phyloP scores from a whole-genome alignment of 2,113 vertebrate genomes.

The Chamaetylas fuelleborni region DNA sequence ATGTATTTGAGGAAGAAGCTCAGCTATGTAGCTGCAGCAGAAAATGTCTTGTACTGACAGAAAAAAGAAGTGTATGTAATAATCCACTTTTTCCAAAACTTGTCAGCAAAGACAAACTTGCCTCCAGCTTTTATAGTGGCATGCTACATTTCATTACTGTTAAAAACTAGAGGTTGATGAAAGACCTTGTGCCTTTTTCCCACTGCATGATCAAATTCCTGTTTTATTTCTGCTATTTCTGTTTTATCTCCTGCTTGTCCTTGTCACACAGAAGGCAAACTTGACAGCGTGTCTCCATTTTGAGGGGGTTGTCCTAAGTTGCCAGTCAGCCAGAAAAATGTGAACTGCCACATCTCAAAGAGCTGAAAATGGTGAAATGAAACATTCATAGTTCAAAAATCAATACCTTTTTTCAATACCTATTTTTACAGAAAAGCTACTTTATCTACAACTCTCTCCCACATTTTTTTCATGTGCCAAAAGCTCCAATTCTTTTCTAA shows the following conservation, averaged over 20 bases:
- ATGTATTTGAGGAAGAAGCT: not conserved
- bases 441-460: not conserved
- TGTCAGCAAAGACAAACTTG: not conserved
- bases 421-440: not conserved
- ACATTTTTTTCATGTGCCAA: not conserved
- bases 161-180: not conserved
- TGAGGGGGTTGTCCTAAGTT: not conserved
- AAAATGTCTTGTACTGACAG: not conserved
- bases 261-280: not conserved
- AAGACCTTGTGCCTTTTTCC: not conserved
- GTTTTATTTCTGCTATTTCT: not conserved
- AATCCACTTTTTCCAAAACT: not conserved
- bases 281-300: not conserved
- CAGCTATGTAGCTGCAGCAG: not conserved
- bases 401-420: not conserved
- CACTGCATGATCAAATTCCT: not conserved
- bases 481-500: not conserved
- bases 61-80: not conserved
- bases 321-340: not conserved
- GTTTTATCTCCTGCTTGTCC: not conserved
- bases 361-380: not conserved
- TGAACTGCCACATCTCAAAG: not conserved
- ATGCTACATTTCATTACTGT: not conserved
- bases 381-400: not conserved
- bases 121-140: not conserved